Percentiles rank a stretch among this genome's conserved stretches.
Conservation (phyloP, 2,113 vertebrate genomes). For the Pomatostomus ruficeps region DNA sequence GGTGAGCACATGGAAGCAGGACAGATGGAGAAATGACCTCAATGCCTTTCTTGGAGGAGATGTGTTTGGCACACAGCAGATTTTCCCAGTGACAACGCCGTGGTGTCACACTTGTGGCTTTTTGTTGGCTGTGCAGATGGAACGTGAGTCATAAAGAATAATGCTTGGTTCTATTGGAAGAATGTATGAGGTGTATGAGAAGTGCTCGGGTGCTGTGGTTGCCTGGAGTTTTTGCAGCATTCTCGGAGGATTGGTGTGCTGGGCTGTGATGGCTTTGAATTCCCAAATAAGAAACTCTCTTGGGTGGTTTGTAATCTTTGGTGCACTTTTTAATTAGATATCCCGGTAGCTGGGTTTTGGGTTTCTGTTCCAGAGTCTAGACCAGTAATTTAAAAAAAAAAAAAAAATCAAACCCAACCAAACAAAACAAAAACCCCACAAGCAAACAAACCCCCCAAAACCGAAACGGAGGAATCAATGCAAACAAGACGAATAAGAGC, state of each 20-base stretch:
- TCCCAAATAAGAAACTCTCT: neutral
- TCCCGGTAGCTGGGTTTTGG: neutral
- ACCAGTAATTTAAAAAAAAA: neutral
- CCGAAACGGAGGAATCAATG: too few relatives aligned
- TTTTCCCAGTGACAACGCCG: neutral
- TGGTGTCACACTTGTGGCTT: neutral
- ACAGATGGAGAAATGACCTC: fast-evolving
- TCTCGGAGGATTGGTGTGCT: neutral
- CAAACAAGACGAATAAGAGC: neutral
- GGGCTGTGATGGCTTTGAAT: neutral
- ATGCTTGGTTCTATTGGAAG: neutral
- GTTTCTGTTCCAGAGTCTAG: neutral
- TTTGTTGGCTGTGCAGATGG: neutral
- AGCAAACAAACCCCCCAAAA: too few relatives aligned
- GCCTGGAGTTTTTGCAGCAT: neutral
- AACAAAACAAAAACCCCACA: too few relatives aligned
- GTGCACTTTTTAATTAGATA: neutral
- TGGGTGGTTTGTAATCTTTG: neutral
- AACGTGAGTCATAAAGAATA: neutral
- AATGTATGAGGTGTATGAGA: fast-evolving
- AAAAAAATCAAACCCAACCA: too few relatives aligned
- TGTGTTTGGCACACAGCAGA: neutral
- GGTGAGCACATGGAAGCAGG: neutral
- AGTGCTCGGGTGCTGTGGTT: neutral
- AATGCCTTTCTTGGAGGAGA: fast-evolving